Base-by-base conservation (phyloP, 1,140 invertebrate genomes). In the Lordiphosa collinella region DNA sequence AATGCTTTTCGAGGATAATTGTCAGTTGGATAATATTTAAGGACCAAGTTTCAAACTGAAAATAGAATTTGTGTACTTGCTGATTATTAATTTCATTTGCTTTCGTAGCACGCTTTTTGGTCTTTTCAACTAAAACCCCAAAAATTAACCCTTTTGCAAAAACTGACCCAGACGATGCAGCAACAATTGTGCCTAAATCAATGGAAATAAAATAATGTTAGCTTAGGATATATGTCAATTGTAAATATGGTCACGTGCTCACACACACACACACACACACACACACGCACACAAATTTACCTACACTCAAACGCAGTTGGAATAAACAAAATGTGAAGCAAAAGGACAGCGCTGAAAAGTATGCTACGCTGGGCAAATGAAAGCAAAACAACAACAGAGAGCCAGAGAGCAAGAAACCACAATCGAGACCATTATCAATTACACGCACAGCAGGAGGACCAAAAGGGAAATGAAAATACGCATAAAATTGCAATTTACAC, bases 401-500 rank as follows among this genome's bases (percentile, higher is more conserved):
- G 38, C 50, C 31, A 53, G 57, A 48, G 18, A 49, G 50, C 14
- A 43, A 25, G 60, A 67, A 84, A 82, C 78, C 78, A 82, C 78
- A 82, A 82, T 82, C 78, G 78, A 82, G 72, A 82, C 73, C 78
- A 82, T 82, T 82, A 82, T 82, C 78, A 82, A 82, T 82, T 82
- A 82, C 78, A 82, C 72, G 72, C 78, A 82, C 78, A 84, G 78
- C 73, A 84, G 78, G 78, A 68, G 60, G 41, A 44, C 10, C 2
- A 12, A 47, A 38, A 16, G 35, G 22, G 22, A 55, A 52, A 82
- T 68, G 72, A 76, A 82, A 82, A 82, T 82, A 82, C 78, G 78
- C 78, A 82, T 84, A 75, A 82, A 82, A 82, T 82, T 82, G 76
- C 78, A 84, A 82, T 82, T 82, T 84, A 84, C 78, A 76, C 76